Percentiles rank a stretch among this genome's conserved stretches.
Evolutionary conservation across 2,113 vertebrate genomes (phyloP).

Genomic region (Lampris incognitus): DNA sequence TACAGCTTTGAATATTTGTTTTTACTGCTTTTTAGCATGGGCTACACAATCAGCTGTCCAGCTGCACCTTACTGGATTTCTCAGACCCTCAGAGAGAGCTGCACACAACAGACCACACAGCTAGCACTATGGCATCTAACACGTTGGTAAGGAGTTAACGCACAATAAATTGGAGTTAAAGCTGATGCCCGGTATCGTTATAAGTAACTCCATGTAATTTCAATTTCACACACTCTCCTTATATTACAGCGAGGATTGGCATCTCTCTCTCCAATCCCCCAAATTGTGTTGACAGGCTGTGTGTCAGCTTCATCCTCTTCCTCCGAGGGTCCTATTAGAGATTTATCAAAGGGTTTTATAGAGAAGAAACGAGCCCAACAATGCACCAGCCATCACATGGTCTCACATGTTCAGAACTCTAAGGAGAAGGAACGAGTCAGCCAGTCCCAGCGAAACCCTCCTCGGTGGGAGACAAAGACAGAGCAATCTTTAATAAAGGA

Average conservation of each 20-base stretch:
- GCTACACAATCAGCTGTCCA: constrained; percentile 35
- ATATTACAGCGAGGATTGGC: constrained; percentile 71
- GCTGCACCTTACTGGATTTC: constrained; percentile 13
- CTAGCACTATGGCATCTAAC: constrained; percentile 9
- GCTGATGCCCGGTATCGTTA: neutral
- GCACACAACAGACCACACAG: constrained; percentile 3
- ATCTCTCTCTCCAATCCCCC: constrained; percentile 79
- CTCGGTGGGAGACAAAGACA: constrained; percentile 38
- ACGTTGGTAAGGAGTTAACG: constrained; percentile 30
- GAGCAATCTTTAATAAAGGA: constrained; percentile 40
- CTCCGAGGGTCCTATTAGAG: constrained; percentile 68
- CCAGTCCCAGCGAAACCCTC: constrained; percentile 15
- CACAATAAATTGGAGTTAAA: neutral
- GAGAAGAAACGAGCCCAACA: constrained; percentile 26
- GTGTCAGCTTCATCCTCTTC: constrained; percentile 72
- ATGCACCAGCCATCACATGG: constrained; percentile 3
- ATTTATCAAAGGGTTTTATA: constrained; percentile 32
- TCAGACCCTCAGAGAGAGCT: constrained; percentile 27
- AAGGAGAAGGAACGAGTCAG: constrained; percentile 18
- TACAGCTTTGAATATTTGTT: neutral
- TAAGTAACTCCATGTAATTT: neutral
- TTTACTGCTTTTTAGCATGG: neutral
- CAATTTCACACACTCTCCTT: constrained; percentile 58
- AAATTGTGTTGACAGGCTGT: constrained; percentile 87
- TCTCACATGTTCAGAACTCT: constrained; percentile 4